Evolutionary conservation across 2,888 invertebrate species (phyloP).

Genomic region (Orthonychiurus folsomi): DNA sequence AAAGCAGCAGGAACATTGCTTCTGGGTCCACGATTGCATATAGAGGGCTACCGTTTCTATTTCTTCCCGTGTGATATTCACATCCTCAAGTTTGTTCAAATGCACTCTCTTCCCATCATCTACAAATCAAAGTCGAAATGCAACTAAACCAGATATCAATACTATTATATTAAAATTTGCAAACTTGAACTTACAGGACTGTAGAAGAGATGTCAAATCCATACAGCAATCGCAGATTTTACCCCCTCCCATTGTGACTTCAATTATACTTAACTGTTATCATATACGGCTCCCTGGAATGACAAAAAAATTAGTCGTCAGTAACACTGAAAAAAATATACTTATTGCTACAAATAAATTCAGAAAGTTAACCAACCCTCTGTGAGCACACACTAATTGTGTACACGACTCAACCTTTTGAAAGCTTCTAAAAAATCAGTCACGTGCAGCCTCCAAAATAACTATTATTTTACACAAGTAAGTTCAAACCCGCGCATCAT

Average conservation of each 20-base stretch:
- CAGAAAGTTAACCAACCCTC: no score
- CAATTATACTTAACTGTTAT: not conserved
- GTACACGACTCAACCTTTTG: no score
- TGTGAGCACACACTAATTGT: no score
- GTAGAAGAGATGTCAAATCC: conserved; percentile 83
- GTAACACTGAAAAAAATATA: no score
- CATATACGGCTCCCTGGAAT: no score
- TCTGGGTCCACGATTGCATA: conserved; percentile 81
- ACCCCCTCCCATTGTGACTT: conserved; percentile 32
- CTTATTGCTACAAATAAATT: no score
- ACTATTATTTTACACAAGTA: no score
- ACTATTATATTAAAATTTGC: no score
- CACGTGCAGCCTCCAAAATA: no score
- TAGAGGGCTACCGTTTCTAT: conserved; percentile 73
- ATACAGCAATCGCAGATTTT: conserved; percentile 88
- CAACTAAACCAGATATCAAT: not conserved
- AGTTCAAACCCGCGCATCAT: no score
- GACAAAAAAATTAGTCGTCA: no score
- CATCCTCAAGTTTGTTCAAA: conserved; percentile 41
- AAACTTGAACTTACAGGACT: conserved; percentile 77
- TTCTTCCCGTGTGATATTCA: conserved; percentile 52
- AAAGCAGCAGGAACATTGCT: conserved; percentile 93
- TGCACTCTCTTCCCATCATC: conserved; percentile 35
- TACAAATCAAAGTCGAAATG: conserved; percentile 6
- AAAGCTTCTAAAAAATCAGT: no score